A percentile compares a stretch with the other conserved stretches of the same genome.
Conservation (phyloP, 1,140 invertebrate genomes). For the Magallana ariakensis region DNA sequence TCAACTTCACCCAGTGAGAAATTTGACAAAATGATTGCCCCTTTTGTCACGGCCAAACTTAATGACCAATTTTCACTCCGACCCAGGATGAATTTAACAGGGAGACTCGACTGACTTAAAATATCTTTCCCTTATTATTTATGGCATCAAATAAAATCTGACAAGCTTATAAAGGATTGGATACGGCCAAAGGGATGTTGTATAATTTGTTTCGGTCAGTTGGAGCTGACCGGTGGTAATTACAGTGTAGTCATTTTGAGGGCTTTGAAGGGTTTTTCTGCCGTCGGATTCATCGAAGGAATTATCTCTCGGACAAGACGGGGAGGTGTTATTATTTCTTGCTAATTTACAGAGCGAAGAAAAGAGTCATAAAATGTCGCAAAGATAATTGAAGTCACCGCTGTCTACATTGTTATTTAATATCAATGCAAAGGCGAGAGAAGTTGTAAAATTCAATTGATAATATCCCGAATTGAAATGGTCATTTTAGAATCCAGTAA, state of each 20-base stretch:
- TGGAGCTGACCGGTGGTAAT: conserved; percentile 41
- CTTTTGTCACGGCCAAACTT: conserved; percentile 2
- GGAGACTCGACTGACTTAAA: neutral
- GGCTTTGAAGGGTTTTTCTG: neutral
- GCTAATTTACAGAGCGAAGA: neutral
- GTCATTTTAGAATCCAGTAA: conserved; percentile 38
- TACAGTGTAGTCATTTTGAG: conserved; percentile 23
- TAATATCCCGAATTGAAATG: conserved; percentile 11
- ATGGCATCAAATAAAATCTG: conserved; percentile 44
- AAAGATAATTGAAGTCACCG: conserved; percentile 28
- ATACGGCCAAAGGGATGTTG: conserved; percentile 31
- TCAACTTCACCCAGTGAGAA: conserved; percentile 32
- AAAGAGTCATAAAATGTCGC: conserved; percentile 24
- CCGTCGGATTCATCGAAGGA: conserved; percentile 2
- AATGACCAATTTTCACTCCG: conserved; percentile 45
- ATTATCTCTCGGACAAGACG: conserved; percentile 5
- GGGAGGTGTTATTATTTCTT: conserved; percentile 4
- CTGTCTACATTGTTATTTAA: conserved; percentile 6
- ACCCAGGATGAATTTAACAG: conserved; percentile 46
- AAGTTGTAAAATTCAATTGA: conserved; percentile 18
- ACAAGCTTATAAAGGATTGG: conserved; percentile 40
- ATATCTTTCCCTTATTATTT: conserved; percentile 46
- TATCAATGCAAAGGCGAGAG: neutral
- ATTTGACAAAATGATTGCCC: conserved; percentile 38
- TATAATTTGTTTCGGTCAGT: conserved; percentile 46